These are phyloP conservation scores for Xiphophorus hellerii DNA, from an alignment of 2,113 vertebrate genomes.

Conservation along the genomic window DNA sequence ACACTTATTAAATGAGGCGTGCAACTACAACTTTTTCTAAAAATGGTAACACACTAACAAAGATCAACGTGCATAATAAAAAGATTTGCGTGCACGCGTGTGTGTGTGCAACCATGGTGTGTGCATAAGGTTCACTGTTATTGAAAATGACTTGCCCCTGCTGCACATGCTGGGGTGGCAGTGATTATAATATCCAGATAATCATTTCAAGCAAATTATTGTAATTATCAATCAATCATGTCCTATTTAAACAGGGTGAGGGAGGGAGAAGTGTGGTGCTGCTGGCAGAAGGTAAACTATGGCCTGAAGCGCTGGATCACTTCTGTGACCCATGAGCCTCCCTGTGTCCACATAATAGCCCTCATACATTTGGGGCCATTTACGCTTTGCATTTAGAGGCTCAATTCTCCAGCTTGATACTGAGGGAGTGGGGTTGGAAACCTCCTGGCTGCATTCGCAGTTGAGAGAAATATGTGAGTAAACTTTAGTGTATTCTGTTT, in stretches of 20 bases:
- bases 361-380: conserved; percentile 86
- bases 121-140: conserved; percentile 77
- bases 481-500: background rate
- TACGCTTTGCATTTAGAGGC: conserved; percentile 73
- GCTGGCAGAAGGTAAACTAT: conserved; percentile 75
- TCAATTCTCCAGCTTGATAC: conserved; percentile 71
- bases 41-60: background rate
- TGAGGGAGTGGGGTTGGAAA: background rate
- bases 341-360: conserved; percentile 84
- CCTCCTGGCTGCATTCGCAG: conserved; percentile 25
- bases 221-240: conserved; percentile 97
- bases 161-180: conserved; percentile 72
- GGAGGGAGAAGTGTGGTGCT: conserved; percentile 43
- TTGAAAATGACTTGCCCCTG: conserved; percentile 77
- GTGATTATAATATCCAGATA: conserved; percentile 89
- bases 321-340: conserved; percentile 88
- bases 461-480: conserved; percentile 54
- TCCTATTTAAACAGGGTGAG: conserved; percentile 73
- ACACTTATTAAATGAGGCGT: background rate
- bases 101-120: conserved; percentile 76
- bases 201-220: conserved; percentile 96
- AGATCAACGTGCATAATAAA: conserved; percentile 3
- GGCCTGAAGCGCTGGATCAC: conserved; percentile 73
- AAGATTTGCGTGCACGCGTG: background rate
- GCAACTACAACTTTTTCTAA: no score